These are phyloP conservation scores for Bolinopsis microptera DNA, from an alignment of 37 sponge, comb jelly and placozoan species.

Conservation along the genomic window DNA sequence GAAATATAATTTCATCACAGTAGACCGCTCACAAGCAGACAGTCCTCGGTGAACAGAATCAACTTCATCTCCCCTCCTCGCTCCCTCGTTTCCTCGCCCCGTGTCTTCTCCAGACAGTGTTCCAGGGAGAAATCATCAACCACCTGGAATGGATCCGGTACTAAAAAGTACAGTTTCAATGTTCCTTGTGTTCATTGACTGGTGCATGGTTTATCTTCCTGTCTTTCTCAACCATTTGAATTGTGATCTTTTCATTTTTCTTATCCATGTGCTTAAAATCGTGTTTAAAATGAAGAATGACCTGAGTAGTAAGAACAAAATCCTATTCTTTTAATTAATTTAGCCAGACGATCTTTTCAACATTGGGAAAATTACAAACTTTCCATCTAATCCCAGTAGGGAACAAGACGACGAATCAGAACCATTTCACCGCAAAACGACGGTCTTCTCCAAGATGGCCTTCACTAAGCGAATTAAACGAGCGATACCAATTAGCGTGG, in stretches of 20 bases:
- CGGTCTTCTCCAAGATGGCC: conserved; percentile 63
- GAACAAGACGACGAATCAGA: neutral
- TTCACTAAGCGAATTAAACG: conserved; percentile 63
- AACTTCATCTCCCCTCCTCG: conserved; percentile 55
- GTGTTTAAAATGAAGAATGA: too few relatives aligned
- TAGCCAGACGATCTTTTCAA: too few relatives aligned
- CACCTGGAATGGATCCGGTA: conserved; percentile 52
- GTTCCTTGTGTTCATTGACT: too few relatives aligned
- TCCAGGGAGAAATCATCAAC: neutral
- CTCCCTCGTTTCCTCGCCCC: conserved; percentile 15
- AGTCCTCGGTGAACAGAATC: conserved; percentile 46
- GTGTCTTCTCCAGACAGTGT: neutral
- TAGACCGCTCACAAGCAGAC: neutral
- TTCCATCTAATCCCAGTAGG: neutral
- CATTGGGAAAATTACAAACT: too few relatives aligned
- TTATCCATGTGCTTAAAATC: too few relatives aligned
- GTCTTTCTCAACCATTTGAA: neutral
- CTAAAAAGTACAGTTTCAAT: neutral
- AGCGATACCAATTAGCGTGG: conserved; percentile 57
- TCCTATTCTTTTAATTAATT: too few relatives aligned
- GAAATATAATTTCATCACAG: too few relatives aligned
- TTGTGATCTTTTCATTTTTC: too few relatives aligned
- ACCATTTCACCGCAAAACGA: neutral
- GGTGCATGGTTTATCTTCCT: neutral
- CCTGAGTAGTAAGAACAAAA: too few relatives aligned